Percentiles rank a stretch among this genome's conserved stretches.
Conservation (phyloP, 2,797 vertebrate species). For the Rhyacichthys aspro region DNA sequence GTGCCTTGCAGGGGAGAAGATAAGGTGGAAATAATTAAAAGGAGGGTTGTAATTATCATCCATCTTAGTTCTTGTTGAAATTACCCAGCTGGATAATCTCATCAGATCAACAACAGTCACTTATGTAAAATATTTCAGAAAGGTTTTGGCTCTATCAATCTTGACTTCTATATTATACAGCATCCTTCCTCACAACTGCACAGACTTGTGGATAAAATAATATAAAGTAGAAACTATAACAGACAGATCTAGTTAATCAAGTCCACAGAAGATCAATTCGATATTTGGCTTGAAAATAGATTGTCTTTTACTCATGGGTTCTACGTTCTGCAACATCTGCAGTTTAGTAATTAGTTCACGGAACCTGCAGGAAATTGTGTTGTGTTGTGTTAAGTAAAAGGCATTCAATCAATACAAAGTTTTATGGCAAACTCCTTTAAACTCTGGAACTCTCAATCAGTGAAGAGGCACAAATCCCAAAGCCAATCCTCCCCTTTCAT, state of each 20-base stretch:
- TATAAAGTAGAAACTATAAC: no score
- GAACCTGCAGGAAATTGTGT: conserved; percentile 26
- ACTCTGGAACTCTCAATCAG: conserved; percentile 46
- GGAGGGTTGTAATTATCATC: conserved; percentile 71
- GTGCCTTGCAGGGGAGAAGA: conserved; percentile 44
- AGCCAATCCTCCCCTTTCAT: conserved; percentile 58
- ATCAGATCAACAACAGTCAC: conserved; percentile 19
- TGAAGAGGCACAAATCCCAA: conserved; percentile 58
- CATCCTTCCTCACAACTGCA: background rate
- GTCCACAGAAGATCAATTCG: background rate
- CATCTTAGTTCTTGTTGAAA: conserved; percentile 43
- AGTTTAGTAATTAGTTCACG: conserved; percentile 28
- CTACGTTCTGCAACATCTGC: no score
- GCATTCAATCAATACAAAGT: conserved; percentile 46
- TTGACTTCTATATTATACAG: background rate
- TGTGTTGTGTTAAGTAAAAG: no score
- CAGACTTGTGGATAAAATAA: no score
- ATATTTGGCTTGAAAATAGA: background rate
- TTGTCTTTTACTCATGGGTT: no score
- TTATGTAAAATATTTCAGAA: background rate
- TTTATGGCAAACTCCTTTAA: conserved; percentile 42
- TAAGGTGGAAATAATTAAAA: conserved; percentile 73
- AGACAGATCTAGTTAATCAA: no score
- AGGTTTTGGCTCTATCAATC: conserved; percentile 4
- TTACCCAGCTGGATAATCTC: conserved; percentile 37